Base-by-base conservation (phyloP, 1,140 invertebrate genomes). In the Cyrtorhinus lividipennis region DNA sequence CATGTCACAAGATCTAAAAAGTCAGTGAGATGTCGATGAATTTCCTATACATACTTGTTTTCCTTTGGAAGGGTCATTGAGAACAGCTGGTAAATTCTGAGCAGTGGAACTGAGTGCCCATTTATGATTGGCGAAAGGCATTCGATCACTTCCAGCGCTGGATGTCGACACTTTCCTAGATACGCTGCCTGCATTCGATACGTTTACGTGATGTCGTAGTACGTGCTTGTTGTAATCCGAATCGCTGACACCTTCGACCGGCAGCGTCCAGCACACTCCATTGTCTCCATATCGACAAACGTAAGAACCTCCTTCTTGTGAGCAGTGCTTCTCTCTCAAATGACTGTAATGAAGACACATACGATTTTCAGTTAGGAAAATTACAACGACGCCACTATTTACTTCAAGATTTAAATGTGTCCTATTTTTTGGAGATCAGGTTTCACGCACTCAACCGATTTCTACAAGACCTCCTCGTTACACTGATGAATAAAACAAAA, bases 41-140 rank as follows among this genome's bases (percentile, higher is more conserved):
- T n/a, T n/a, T n/a, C n/a, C n/a, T n/a, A n/a, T n/a, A n/a, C n/a
- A 8, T 70, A 80, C 84, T 72, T 89, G 89, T 74, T 91, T 92
- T 61, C 90, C 87, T 68, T 85, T 84, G 57, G 86, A 85, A 0
- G 96, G 95, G 78, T 99, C 95, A 77, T 97, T 96, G 24, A 99
- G 79, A 62, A 96, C 92, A 59, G 95, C 92, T 23, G 95, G 90
- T 66, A 99, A 79, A 76, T 98, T 98, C 75, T 96, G 92, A 22
- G 88, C 83, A 24, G 92, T 86, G 3, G 83, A 86, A 73, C 86
- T 89, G 59, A 89, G 77, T 2, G 84, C 83, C 86, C 87, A 90
- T 60, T 82, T 77, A 15, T 83, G 78, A 3, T 76, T 71, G 45
- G 73, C 18, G 56, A 10, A 26, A n/a, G 25, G 24, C 12, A 22